Evolutionary conservation across 2,113 vertebrate species (phyloP), one percentile per base, ranked within the genome.

Genomic region (Grus americana): DNA sequence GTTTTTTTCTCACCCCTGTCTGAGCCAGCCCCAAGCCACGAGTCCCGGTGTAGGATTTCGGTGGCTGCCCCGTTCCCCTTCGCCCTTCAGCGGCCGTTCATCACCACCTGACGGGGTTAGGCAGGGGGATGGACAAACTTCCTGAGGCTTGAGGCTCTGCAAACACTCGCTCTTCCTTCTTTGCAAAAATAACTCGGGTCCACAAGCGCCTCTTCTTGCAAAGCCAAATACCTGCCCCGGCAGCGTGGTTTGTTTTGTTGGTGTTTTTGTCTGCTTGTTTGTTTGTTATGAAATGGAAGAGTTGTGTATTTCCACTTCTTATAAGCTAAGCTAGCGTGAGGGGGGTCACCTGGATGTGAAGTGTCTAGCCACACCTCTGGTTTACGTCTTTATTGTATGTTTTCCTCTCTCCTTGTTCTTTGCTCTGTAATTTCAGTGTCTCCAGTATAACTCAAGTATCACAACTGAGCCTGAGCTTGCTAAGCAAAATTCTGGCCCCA

Each of bases 81-180:
- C 3, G 0, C 34, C 30, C 40, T 16, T 18, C 7, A 27, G 36
- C 0, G 3, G 3, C 6, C 40, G 34, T 20, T 67, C 61, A 16
- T 80, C 32, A 58, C 5, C 42, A 30, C 40, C 38, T 18, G 15
- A 24, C 0, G 0, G 65, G 22, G 10, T 54, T 18, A 23, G 19
- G 46, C 24, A 30, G 63, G 27, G 93, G 44, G 26, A 76, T 34
- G 68, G 40, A 47, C 27, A 81, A 78, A 86, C 9, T 52, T 86
- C 52, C 70, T 47, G 18, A 32, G 29, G 10, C 36, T 21, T 18
- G 26, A 59, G 15, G 55, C 47, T 78, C 65, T 71, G 55, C 82
- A 86, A 86, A 76, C 10, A 50, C 3, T 38, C 2, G 0, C 5
- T 75, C 11, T 71, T 76, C 81, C 70, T 88, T 63, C 36, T 72